Evolutionary conservation across 1,140 invertebrate genomes (phyloP).

Genomic region (Trichogramma pretiosum): DNA sequence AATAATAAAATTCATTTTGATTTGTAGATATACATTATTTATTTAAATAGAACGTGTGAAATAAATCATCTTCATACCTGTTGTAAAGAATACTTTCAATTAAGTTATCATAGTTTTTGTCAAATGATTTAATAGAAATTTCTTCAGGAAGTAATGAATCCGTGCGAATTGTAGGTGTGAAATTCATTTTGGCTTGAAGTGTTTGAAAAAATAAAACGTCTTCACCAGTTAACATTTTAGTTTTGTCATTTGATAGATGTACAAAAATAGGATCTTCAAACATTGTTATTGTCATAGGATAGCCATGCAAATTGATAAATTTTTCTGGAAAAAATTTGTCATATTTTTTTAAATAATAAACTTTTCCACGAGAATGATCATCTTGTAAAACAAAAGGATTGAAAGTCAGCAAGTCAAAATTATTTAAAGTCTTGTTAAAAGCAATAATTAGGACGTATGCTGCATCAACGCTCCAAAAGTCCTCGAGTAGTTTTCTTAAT

Average conservation of each 20-base stretch:
- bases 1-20: background rate
- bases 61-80: too few relatives aligned
- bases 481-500: background rate
- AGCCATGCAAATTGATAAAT: conserved; percentile 3
- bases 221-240: background rate
- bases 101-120: background rate
- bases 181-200: background rate
- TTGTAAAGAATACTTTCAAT: background rate
- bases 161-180: background rate
- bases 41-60: too few relatives aligned
- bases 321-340: conserved; percentile 1
- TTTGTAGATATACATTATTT: background rate
- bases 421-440: background rate
- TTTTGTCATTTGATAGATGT: background rate
- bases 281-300: conserved; percentile 1
- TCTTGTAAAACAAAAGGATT: background rate
- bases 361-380: background rate
- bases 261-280: background rate
- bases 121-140: background rate
- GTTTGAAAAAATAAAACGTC: background rate
- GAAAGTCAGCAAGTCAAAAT: background rate
- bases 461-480: background rate
- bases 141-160: background rate
- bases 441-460: background rate
- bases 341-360: background rate